phyloP scores from a whole-genome alignment of 2,888 invertebrate species.

The Leptopilina myrica region DNA sequence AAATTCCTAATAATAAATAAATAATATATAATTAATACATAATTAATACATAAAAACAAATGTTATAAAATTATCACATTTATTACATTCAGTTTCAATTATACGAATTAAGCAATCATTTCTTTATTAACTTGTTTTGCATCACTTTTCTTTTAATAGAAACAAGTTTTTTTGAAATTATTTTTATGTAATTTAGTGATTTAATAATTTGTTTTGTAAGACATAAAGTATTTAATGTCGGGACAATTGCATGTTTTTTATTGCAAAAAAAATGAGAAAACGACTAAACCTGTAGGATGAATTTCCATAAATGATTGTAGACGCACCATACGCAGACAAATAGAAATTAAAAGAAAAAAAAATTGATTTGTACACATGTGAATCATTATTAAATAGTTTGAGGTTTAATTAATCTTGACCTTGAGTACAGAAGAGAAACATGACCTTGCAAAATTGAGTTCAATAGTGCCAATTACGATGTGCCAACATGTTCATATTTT shows the following conservation, averaged over 20 bases:
- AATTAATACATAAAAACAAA: too few species aligned
- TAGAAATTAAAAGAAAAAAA: not conserved
- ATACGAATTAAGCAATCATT: not conserved
- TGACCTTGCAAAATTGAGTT: not conserved
- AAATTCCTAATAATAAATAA: too few species aligned
- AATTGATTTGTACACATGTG: not conserved
- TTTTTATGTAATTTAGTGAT: not conserved
- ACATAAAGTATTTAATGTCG: not conserved
- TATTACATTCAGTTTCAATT: not conserved
- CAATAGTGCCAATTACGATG: slow-evolving; percentile 7
- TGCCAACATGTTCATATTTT: not conserved
- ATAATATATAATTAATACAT: too few species aligned
- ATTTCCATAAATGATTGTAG: not conserved
- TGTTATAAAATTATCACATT: too few species aligned
- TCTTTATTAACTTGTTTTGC: not conserved
- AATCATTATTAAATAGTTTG: not conserved
- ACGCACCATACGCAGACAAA: not conserved
- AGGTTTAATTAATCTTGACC: not conserved
- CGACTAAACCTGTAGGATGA: not conserved
- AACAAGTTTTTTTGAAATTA: not conserved
- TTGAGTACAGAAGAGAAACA: not conserved
- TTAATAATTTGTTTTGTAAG: not conserved
- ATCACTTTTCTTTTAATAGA: not conserved
- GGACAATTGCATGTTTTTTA: not conserved
- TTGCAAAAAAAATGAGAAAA: not conserved